Base-by-base conservation (phyloP, 2,888 invertebrate species). In the Tuberolachnus salignus region DNA sequence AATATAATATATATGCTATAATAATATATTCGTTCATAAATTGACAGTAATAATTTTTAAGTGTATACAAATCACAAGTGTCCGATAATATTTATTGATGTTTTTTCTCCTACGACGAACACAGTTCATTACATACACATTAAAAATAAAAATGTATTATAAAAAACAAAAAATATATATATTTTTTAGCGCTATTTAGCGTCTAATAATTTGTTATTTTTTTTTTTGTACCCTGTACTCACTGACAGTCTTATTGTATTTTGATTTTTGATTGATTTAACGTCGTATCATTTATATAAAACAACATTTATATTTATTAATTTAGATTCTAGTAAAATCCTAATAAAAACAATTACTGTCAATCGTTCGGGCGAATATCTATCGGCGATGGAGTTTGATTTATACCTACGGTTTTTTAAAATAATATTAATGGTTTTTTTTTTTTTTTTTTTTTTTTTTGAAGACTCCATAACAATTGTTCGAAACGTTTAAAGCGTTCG, bases 401-500 rank as follows among this genome's bases (percentile, higher is more conserved):
- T n/a, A n/a, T n/a, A n/a, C n/a, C n/a, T n/a, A n/a, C n/a, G n/a
- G n/a, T n/a, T n/a, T n/a, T n/a, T n/a, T n/a, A 34, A 34, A 34
- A 34, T 34, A 34, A 34, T 34, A 4, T 34, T 34, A 34, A 4
- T 34, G 3, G 3, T 34, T 34, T 34, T 34, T 34, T 34, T 34
- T 34, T 34, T 3, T 34, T 34, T 34, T 34, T 34, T 34, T 26
- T 11, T 1, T 8, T 61, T 61, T 46, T 10, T 46, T 13, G 6
- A 4, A 4, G 19, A n/a, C 8, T n/a, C n/a, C n/a, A 19, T 21
- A 19, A 21, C 6, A 13, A 19, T 26, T 26, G 16, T n/a, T 21
- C 11, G 14, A 72, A 72, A 72, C 61, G 72, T 72, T 72, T 61
- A 72, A 72, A 72, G 72, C 72, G 72, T 71, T 71, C 14, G 53